A percentile compares a stretch with the other conserved stretches of the same genome.
phyloP scores from a whole-genome alignment of 1,140 invertebrate genomes.

The Ceratina australensis region DNA sequence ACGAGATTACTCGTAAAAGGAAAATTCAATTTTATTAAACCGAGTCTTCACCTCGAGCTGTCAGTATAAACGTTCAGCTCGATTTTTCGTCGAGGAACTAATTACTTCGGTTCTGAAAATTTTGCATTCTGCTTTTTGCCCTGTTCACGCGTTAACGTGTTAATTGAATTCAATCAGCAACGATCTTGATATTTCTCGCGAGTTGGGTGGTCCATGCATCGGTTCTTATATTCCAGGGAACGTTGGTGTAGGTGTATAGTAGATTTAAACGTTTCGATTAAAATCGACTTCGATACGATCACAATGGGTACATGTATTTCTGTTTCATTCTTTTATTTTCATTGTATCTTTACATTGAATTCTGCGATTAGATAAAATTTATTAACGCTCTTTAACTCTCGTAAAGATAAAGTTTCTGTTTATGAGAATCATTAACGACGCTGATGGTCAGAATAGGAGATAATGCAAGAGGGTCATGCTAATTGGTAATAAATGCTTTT shows the following conservation, averaged over 20 bases:
- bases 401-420: not conserved
- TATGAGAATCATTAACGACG: not conserved
- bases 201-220: conserved; percentile 1
- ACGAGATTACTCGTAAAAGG: too few relatives aligned
- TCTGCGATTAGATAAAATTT: not conserved
- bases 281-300: too few relatives aligned
- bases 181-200: conserved; percentile 9
- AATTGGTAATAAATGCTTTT: conserved; percentile 28
- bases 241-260: not conserved
- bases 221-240: not conserved
- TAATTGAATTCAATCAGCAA: conserved; percentile 51
- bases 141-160: conserved; percentile 26
- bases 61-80: too few relatives aligned
- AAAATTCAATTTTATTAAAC: too few relatives aligned
- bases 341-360: too few relatives aligned
- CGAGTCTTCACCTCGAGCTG: not conserved
- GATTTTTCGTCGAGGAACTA: too few relatives aligned
- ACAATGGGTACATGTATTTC: too few relatives aligned
- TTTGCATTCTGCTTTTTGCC: not conserved
- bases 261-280: too few relatives aligned
- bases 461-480: not conserved
- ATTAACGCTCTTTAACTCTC: not conserved
- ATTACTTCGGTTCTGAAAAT: too few relatives aligned
- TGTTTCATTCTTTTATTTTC: too few relatives aligned
- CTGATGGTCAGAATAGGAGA: not conserved